Percentiles rank a stretch among this genome's conserved stretches.
These are phyloP conservation scores for Hipposideros larvatus DNA, from an alignment of 2,797 vertebrate genomes.

Conservation along the genomic window DNA sequence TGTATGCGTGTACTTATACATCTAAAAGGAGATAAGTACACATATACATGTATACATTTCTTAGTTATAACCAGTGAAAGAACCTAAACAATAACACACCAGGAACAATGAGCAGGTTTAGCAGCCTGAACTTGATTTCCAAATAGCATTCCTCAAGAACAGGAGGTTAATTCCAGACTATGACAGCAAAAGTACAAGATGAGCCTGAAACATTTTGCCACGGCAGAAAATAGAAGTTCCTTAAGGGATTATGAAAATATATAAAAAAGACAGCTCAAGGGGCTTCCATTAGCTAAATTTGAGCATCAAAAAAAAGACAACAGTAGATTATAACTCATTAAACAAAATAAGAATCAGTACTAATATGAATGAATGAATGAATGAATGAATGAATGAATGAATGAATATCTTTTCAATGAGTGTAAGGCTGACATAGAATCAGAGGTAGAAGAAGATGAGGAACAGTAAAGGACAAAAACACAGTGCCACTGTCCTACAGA, in stretches of 20 bases:
- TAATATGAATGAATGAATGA: background rate
- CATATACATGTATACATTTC: background rate
- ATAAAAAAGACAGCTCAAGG: background rate
- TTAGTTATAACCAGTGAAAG: background rate
- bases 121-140: background rate
- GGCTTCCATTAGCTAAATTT: background rate
- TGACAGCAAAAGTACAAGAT: background rate
- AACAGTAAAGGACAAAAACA: background rate
- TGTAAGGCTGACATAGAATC: background rate
- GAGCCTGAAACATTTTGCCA: conserved; percentile 18
- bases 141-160: background rate
- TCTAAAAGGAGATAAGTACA: background rate
- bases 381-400: background rate
- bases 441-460: background rate
- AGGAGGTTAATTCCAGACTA: background rate
- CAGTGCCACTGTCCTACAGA: background rate
- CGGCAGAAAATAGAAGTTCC: background rate
- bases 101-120: background rate
- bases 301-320: background rate
- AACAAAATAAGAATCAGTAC: background rate
- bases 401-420: background rate
- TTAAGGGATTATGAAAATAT: background rate
- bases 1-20: background rate
- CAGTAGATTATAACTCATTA: background rate
- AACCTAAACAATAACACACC: background rate